These are phyloP conservation scores for Rhodinocichla rosea DNA, from an alignment of 2,113 vertebrate species.

Conservation along the genomic window DNA sequence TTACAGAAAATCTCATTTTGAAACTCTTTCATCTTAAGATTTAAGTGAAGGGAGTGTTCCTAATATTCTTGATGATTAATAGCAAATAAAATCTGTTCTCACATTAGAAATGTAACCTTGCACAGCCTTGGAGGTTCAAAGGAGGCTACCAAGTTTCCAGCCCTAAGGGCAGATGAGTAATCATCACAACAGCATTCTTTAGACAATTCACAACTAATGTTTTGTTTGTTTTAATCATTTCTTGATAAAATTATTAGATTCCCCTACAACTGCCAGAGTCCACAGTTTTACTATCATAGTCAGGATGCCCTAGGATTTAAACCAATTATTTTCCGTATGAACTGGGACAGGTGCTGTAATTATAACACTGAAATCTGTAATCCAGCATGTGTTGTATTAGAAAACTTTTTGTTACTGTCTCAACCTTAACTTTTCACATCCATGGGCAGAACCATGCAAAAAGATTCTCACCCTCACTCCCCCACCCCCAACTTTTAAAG, in stretches of 20 bases:
- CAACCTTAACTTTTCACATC: not conserved
- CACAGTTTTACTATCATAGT: not conserved
- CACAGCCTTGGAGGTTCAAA: not conserved
- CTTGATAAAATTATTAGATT: not conserved
- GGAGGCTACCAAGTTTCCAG: not conserved
- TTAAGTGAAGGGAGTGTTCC: not conserved
- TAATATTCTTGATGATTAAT: not conserved
- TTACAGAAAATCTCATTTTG: not conserved
- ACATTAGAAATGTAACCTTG: not conserved
- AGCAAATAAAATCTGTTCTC: not conserved
- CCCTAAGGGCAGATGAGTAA: not conserved
- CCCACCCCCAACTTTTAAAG: not conserved
- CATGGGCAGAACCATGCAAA: not conserved
- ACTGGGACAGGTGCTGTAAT: not conserved
- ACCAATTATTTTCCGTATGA: not conserved
- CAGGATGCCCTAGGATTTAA: not conserved
- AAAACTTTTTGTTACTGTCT: not conserved
- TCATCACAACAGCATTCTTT: not conserved
- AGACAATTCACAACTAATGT: not conserved
- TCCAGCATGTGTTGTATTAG: not conserved
- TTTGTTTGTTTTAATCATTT: not conserved
- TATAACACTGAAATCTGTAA: not conserved
- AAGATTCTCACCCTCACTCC: not conserved
- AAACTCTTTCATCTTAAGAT: conserved; percentile 1
- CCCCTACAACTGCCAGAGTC: not conserved